Base-by-base conservation (phyloP, 2,113 vertebrate genomes). In the Pavo muticus region DNA sequence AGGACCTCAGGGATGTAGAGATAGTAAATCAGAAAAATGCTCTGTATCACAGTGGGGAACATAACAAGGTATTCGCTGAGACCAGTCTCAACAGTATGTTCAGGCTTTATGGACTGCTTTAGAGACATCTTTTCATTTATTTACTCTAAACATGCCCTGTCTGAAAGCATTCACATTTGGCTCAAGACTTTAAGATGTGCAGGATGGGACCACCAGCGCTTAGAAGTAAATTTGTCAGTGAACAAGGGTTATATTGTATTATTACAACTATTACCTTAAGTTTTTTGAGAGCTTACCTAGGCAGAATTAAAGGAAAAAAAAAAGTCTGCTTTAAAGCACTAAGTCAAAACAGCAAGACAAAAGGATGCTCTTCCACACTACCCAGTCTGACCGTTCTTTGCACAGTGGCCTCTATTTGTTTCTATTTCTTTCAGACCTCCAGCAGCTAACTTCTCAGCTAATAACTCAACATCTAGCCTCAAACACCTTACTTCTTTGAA, bases 131-230 rank as follows among this genome's bases (percentile, higher is more conserved):
- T 56, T 59, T 59, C 4, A 6, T 71, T 63, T 59, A 67, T n/a
- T 70, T 69, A 39, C 23, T 37, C 18, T 40, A 80, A 83, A 86
- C 21, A 10, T 4, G 4, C 7, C 27, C 52, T 0, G 0, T 30
- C 20, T 42, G 30, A 65, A 11, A 87, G 10, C 32, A 19, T 32
- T 40, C 23, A 61, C 40, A 17, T 20, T 10, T 70, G 25, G 52
- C 8, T 13, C 37, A 63, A 3, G 12, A 39, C 23, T 50, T 83
- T 16, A 76, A 86, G 20, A 72, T 9, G 13, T 45, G 35, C 4
- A 65, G n/a, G 17, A 74, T 77, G 8, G 17, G 11, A 11, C 3
- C 16, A 94, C 17, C 17, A 74, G 10, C 1, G 4, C 27, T 54
- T 25, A n/a, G 37, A 4, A 69, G 14, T 27, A 50, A 70, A 84